Percentiles rank a stretch among this genome's conserved stretches.
These are phyloP conservation scores for Panorpa germanica DNA, from an alignment of 2,888 invertebrate genomes.

Conservation along the genomic window DNA sequence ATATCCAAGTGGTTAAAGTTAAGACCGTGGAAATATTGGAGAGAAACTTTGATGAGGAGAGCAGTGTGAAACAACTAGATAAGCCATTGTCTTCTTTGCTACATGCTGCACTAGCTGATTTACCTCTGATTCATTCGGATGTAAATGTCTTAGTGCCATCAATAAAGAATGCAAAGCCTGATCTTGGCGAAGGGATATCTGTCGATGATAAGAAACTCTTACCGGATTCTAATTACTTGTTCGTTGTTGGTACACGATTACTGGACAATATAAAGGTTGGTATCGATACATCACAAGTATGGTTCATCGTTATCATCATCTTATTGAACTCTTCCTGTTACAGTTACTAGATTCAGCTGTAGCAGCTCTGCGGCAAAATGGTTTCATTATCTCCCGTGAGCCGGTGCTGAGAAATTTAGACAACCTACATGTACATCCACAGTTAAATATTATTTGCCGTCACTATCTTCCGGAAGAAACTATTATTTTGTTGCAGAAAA, in stretches of 20 bases:
- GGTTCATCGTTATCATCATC: background rate
- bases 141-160: constrained; percentile 26
- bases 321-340: constrained; percentile 15
- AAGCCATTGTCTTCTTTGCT: constrained; percentile 30
- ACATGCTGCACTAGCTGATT: constrained; percentile 31
- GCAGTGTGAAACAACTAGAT: too few species aligned
- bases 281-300: background rate
- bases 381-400: constrained; percentile 35
- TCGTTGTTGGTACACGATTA: constrained; percentile 15
- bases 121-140: constrained; percentile 41
- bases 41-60: constrained; percentile 25
- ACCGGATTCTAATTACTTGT: constrained; percentile 15
- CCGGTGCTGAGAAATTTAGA: constrained; percentile 10
- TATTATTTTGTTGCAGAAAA: constrained; percentile 31
- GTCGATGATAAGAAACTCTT: constrained; percentile 34
- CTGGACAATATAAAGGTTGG: background rate
- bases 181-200: constrained; percentile 27
- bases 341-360: constrained; percentile 27
- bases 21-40: constrained; percentile 30
- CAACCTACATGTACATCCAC: constrained; percentile 26
- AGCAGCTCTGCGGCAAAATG: constrained; percentile 28
- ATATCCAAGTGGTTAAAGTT: constrained; percentile 34
- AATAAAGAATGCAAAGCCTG: constrained; percentile 23
- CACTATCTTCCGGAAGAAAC: constrained; percentile 28
- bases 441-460: constrained; percentile 23